Percentiles rank a stretch among this genome's conserved stretches.
Conservation (phyloP, 2,888 invertebrate genomes). For the Leptinotarsa rubiginosa region DNA sequence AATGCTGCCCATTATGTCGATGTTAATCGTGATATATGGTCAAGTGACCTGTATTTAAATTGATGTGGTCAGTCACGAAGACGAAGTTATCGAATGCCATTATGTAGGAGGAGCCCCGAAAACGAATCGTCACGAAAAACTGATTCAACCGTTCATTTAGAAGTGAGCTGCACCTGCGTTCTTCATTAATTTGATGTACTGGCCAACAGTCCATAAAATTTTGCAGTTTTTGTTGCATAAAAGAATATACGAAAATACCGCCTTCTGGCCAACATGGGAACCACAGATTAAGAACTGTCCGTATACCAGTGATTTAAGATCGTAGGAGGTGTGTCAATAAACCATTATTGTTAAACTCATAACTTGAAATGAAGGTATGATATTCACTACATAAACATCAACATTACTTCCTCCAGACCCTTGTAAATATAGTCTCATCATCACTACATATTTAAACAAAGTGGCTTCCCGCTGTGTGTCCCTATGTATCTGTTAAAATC, state of each 20-base stretch:
- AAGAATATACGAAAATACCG: neutral
- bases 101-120: slow-evolving; percentile 14
- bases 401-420: too few relatives aligned
- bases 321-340: neutral
- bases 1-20: slow-evolving; percentile 12
- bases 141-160: slow-evolving; percentile 5
- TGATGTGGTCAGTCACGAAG: slow-evolving; percentile 17
- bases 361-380: too few relatives aligned
- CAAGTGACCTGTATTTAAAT: slow-evolving; percentile 18
- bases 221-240: neutral
- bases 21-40: slow-evolving; percentile 20
- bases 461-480: too few relatives aligned
- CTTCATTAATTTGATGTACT: neutral
- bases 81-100: slow-evolving; percentile 10
- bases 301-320: neutral
- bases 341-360: neutral
- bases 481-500: too few relatives aligned
- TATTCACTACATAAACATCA: too few relatives aligned
- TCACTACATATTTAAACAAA: too few relatives aligned
- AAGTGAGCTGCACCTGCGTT: slow-evolving; percentile 5
- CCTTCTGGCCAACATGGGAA: neutral
- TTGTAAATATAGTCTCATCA: too few relatives aligned
- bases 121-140: slow-evolving; percentile 3
- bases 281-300: neutral
- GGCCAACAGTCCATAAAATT: neutral